Conservation (phyloP, 2,888 invertebrate species). For the Melangyna quadrimaculata region DNA sequence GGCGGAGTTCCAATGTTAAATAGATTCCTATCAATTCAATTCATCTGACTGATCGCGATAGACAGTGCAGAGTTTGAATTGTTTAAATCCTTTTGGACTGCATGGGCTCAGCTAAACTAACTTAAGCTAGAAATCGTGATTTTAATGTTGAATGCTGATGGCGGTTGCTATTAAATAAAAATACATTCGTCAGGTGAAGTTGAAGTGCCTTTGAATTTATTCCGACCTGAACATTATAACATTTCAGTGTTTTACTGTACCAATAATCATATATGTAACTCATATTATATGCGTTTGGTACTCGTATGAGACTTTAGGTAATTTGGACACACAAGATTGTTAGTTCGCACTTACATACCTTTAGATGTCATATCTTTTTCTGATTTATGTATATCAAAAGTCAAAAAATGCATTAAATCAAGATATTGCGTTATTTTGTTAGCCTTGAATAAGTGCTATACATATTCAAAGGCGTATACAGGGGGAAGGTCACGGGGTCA, state of each 20-base stretch:
- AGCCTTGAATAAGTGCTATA: not conserved
- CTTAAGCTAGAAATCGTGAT: conserved; percentile 51
- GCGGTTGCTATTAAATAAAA: conserved; percentile 27
- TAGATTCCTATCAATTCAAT: conserved; percentile 55
- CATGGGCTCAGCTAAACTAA: not conserved
- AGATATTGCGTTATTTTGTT: not conserved
- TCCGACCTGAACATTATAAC: not conserved
- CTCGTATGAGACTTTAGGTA: conserved; percentile 23
- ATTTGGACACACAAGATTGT: conserved; percentile 27
- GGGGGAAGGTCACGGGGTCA: too few species aligned
- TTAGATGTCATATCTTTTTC: conserved; percentile 21
- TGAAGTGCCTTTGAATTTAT: not conserved
- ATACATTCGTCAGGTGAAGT: conserved; percentile 37
- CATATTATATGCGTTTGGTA: conserved; percentile 23
- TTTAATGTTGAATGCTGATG: conserved; percentile 39
- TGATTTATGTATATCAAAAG: conserved; percentile 29
- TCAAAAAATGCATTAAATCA: not conserved
- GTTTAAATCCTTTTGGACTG: conserved; percentile 31
- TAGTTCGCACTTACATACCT: not conserved
- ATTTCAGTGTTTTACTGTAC: conserved; percentile 13
- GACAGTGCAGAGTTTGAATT: conserved; percentile 20
- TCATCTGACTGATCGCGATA: conserved; percentile 42
- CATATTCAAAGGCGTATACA: too few species aligned
- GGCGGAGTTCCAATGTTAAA: conserved; percentile 44
- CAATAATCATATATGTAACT: not conserved